phyloP scores from a whole-genome alignment of 2,888 invertebrate species.

The Phymatocera aterrima region DNA sequence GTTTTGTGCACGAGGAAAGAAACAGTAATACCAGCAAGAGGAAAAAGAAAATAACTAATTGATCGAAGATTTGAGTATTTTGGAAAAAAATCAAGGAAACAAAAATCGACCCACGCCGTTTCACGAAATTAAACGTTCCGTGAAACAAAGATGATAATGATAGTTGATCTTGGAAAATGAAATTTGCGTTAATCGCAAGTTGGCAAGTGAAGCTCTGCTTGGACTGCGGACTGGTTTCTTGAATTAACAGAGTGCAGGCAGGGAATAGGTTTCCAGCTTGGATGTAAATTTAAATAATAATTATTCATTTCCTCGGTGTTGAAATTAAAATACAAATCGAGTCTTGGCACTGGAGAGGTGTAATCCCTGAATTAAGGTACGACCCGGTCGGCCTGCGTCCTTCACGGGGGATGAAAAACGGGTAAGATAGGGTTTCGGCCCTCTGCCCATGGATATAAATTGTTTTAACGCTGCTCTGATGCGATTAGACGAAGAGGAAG shows the following conservation, averaged over 20 bases:
- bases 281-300: slow-evolving; percentile 60
- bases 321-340: slow-evolving; percentile 60
- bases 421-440: not conserved
- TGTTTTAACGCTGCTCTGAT: slow-evolving; percentile 60
- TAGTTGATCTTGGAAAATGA: not conserved
- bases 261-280: slow-evolving; percentile 7
- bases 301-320: slow-evolving; percentile 58
- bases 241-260: not conserved
- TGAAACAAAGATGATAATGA: too few species aligned
- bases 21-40: too few species aligned
- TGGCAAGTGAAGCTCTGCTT: too few species aligned
- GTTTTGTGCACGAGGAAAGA: too few species aligned
- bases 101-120: too few species aligned
- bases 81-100: too few species aligned
- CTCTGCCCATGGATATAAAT: slow-evolving; percentile 57
- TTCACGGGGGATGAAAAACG: slow-evolving; percentile 19
- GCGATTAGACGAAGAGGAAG: slow-evolving; percentile 55
- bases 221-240: not conserved
- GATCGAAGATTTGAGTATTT: too few species aligned
- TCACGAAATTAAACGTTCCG: too few species aligned
- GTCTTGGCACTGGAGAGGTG: slow-evolving; percentile 48
- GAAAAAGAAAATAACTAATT: too few species aligned
- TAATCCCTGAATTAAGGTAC: slow-evolving; percentile 59
- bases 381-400: slow-evolving; percentile 43
- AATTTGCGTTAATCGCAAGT: not conserved